Evolutionary conservation across 2,113 vertebrate genomes (phyloP).

Genomic region (Uria lomvia): DNA sequence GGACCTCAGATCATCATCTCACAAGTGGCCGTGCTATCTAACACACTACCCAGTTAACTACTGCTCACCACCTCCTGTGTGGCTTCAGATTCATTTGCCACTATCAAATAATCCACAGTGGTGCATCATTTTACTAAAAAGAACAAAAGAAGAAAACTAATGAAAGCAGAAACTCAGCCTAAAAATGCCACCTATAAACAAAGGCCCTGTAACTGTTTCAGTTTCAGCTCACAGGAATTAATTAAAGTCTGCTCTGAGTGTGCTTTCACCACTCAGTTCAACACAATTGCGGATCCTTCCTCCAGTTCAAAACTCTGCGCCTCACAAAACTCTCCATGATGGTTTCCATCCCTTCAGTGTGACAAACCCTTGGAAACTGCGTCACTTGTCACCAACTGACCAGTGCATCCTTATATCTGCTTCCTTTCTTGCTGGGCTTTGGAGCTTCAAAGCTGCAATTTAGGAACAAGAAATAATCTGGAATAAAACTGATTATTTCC

Average conservation of each 20-base stretch:
- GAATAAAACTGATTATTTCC: neutral
- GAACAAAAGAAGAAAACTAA: neutral
- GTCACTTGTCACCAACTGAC: neutral
- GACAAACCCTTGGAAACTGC: neutral
- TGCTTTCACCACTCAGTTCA: neutral
- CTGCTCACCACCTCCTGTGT: neutral
- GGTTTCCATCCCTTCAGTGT: neutral
- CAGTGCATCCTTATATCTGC: neutral
- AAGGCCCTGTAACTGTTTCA: neutral
- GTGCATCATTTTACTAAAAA: neutral
- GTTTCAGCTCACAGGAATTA: neutral
- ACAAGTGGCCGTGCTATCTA: neutral
- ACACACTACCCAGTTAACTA: neutral
- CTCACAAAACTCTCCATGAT: neutral
- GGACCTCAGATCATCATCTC: accelerated
- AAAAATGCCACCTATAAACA: neutral
- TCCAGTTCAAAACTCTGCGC: neutral
- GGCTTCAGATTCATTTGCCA: neutral
- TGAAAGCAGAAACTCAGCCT: neutral
- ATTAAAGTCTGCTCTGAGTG: neutral
- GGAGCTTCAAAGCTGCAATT: neutral
- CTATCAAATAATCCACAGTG: neutral
- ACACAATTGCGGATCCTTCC: neutral
- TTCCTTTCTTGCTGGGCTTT: neutral
- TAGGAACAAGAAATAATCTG: neutral